These are phyloP conservation scores for Xenopus petersii DNA, from an alignment of 2,797 vertebrate genomes.

Conservation along the genomic window DNA sequence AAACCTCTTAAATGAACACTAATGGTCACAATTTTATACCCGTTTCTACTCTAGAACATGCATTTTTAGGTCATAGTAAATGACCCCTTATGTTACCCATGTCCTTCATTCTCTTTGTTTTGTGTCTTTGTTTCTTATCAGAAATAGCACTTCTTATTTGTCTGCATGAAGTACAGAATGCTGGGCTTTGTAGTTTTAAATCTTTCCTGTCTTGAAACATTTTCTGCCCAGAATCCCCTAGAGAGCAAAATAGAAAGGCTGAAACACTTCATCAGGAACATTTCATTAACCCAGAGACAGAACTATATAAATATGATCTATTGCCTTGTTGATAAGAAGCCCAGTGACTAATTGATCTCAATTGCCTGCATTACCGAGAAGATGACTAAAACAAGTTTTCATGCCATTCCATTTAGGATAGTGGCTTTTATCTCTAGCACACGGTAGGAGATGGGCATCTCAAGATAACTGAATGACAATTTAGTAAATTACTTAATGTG, in stretches of 20 bases:
- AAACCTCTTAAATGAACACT: too few species aligned
- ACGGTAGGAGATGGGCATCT: not conserved
- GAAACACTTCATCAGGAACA: conserved; percentile 41
- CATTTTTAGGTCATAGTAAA: too few species aligned
- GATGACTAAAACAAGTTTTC: not conserved
- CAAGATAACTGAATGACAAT: not conserved
- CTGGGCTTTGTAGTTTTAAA: conserved; percentile 9
- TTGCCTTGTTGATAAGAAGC: conserved; percentile 32
- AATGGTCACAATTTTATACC: too few species aligned
- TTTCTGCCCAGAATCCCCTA: conserved; percentile 23
- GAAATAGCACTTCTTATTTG: not conserved
- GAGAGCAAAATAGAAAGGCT: conserved; percentile 32
- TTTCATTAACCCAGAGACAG: conserved; percentile 36
- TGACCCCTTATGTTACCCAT: too few species aligned
- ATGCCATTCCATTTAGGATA: not conserved
- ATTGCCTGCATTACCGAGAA: conserved; percentile 32
- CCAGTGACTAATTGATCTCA: conserved; percentile 32
- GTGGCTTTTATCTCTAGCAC: not conserved
- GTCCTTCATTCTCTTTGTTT: too few species aligned
- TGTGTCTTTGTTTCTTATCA: too few species aligned
- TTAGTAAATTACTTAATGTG: not conserved
- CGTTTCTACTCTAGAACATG: too few species aligned
- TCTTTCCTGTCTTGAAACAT: conserved; percentile 13
- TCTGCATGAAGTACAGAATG: not conserved
- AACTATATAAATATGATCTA: conserved; percentile 45